Conservation (phyloP, 2,113 vertebrate genomes). For the Isichthys henryi region DNA sequence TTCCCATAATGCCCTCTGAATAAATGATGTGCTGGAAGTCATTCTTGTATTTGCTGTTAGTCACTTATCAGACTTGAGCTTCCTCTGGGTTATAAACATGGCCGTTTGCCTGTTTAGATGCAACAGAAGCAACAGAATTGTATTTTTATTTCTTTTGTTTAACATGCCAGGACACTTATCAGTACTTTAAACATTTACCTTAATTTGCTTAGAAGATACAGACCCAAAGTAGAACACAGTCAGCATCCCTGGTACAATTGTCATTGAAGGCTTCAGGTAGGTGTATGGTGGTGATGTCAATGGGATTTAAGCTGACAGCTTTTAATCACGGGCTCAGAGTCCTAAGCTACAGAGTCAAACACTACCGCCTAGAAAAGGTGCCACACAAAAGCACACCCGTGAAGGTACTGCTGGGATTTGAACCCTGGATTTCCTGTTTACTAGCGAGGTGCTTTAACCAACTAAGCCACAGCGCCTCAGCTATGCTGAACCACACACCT, state of each 20-base stretch:
- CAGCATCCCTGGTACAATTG: not conserved
- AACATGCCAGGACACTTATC: not conserved
- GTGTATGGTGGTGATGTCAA: not conserved
- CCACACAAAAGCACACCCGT: not conserved
- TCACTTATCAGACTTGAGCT: not conserved
- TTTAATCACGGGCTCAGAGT: not conserved
- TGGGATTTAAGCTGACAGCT: not conserved
- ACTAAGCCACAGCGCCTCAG: not conserved
- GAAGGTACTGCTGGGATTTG: not conserved
- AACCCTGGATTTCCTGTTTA: not conserved
- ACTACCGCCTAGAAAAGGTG: not conserved
- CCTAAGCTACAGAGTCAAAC: not conserved
- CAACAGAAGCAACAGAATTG: not conserved
- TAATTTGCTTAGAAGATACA: not conserved
- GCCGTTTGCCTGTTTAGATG: not conserved
- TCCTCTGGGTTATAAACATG: not conserved
- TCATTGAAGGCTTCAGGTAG: not conserved
- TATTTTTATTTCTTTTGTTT: not conserved
- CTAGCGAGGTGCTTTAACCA: not conserved
- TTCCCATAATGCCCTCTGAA: not conserved
- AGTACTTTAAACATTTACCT: not conserved
- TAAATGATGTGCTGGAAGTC: not conserved
- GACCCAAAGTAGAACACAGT: not conserved
- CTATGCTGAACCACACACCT: not conserved
- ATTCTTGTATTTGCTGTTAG: not conserved